Evolutionary conservation across 2,888 invertebrate genomes (phyloP).

Genomic region (Panorpa germanica): DNA sequence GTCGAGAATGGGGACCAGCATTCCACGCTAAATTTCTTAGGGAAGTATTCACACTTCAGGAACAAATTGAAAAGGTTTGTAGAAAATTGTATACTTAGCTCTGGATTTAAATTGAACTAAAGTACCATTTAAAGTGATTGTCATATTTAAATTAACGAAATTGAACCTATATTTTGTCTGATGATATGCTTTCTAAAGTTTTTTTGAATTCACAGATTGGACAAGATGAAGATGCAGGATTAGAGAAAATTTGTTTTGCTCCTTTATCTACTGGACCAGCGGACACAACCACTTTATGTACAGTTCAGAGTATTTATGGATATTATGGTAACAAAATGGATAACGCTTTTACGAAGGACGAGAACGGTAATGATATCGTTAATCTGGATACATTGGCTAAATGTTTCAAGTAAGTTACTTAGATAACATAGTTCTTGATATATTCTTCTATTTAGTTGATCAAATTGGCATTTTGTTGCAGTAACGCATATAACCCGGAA

Average conservation of each 20-base stretch:
- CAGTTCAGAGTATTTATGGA: slow-evolving; percentile 63
- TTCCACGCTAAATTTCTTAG: slow-evolving; percentile 57
- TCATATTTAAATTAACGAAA: too few relatives aligned
- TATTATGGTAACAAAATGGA: slow-evolving; percentile 47
- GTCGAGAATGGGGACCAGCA: slow-evolving; percentile 52
- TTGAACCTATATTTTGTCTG: slow-evolving; percentile 2
- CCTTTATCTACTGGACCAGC: slow-evolving; percentile 53
- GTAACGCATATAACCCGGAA: slow-evolving; percentile 32
- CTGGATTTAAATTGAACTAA: slow-evolving; percentile 1
- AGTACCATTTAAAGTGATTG: too few relatives aligned
- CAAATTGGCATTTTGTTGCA: slow-evolving; percentile 16
- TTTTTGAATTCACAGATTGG: slow-evolving; percentile 24
- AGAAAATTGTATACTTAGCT: too few relatives aligned
- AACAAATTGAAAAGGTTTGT: slow-evolving; percentile 40
- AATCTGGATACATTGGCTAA: slow-evolving; percentile 23
- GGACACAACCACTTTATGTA: slow-evolving; percentile 38
- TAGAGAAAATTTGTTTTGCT: slow-evolving; percentile 64
- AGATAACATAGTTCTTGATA: too few relatives aligned
- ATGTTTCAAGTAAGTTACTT: slow-evolving; percentile 19
- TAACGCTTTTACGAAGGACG: too few relatives aligned
- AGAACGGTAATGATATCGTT: slow-evolving; percentile 17
- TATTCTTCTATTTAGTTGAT: slow-evolving; percentile 7
- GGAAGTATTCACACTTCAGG: slow-evolving; percentile 50
- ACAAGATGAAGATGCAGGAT: slow-evolving; percentile 29
- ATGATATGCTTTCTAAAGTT: background rate